phyloP scores from a whole-genome alignment of 2,888 invertebrate species.

The Morpho helenor region DNA sequence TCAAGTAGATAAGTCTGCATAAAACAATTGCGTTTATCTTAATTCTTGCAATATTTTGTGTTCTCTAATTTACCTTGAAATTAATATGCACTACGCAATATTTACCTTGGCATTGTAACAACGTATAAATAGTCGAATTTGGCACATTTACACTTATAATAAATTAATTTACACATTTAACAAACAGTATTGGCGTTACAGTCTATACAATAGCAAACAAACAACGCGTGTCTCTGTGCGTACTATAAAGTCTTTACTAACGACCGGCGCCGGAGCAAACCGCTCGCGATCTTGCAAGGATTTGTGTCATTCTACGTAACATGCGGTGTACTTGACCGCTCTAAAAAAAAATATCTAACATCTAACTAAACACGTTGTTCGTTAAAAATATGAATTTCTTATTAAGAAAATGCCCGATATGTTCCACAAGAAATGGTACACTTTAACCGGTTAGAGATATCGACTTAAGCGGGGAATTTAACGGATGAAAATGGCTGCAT shows the following conservation, averaged over 20 bases:
- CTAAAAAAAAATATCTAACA: constrained; percentile 28
- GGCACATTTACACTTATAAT: constrained; percentile 10
- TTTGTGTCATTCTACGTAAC: constrained; percentile 52
- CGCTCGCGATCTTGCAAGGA: constrained; percentile 43
- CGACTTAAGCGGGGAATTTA: constrained; percentile 2
- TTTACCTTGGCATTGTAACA: constrained; percentile 6
- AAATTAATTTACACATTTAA: constrained; percentile 11
- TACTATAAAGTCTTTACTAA: constrained; percentile 41
- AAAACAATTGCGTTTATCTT: too few relatives aligned
- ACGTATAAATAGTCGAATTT: background rate
- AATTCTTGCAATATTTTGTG: too few relatives aligned
- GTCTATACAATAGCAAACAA: constrained; percentile 10
- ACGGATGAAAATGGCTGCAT: background rate
- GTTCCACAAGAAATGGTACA: background rate
- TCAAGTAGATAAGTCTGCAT: too few relatives aligned
- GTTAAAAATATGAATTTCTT: background rate
- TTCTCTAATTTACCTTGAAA: too few relatives aligned
- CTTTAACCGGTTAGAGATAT: constrained; percentile 4
- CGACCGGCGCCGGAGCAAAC: constrained; percentile 38
- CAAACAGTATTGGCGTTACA: constrained; percentile 9
- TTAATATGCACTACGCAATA: background rate
- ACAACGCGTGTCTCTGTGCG: constrained; percentile 34
- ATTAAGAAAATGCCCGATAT: background rate
- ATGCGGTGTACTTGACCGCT: constrained; percentile 36
- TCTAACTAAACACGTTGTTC: constrained; percentile 13